Evolutionary conservation across 2,113 vertebrate genomes (phyloP), one percentile per base, ranked within the genome.

Genomic region (Lagopus leucura): DNA sequence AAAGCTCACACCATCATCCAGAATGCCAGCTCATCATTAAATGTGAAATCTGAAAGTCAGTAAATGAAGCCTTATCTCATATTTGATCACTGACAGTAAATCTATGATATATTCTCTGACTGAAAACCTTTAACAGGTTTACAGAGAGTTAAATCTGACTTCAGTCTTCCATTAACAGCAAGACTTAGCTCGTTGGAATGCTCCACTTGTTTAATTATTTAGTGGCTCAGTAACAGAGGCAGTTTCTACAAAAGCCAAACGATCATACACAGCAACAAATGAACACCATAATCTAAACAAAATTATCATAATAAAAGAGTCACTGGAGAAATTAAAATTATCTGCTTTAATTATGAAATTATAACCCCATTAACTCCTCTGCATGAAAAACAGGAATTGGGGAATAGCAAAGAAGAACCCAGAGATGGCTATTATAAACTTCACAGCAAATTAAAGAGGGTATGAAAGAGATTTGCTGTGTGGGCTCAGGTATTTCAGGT

Each of bases 281-380:
- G 88, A 97, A 96, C 50, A 82, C 47, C 82, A 94, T 93, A 97
- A 97, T 98, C 97, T 96, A 98, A 98, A 98, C 94, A 97, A 97
- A 96, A 97, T 98, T 98, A 97, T 97, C 92, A 97, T 98, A 95
- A 97, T 97, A 97, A 97, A 54, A 98, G 86, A 96, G 88, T 95
- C 97, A 98, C 97, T 83, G 89, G 96, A 98, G 93, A 97, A 98
- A 98, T 97, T 95, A 97, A 97, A 98, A 96, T 95, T 92, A 98
- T 98, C 96, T 98, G 89, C 93, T 97, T 98, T 98, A 98, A 98
- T 97, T 97, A 95, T 81, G 88, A 97, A 97, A 98, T 98, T 98
- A 97, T 98, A 98, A 98, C 96, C 91, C 95, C 88, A 97, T 98
- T 98, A 98, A 97, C 97, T 97, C 92, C 89, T 97, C 75, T 92